Percentiles rank a stretch among this genome's conserved stretches.
These are phyloP conservation scores for Podarcis cretensis DNA, from an alignment of 2,113 vertebrate species.

Conservation along the genomic window DNA sequence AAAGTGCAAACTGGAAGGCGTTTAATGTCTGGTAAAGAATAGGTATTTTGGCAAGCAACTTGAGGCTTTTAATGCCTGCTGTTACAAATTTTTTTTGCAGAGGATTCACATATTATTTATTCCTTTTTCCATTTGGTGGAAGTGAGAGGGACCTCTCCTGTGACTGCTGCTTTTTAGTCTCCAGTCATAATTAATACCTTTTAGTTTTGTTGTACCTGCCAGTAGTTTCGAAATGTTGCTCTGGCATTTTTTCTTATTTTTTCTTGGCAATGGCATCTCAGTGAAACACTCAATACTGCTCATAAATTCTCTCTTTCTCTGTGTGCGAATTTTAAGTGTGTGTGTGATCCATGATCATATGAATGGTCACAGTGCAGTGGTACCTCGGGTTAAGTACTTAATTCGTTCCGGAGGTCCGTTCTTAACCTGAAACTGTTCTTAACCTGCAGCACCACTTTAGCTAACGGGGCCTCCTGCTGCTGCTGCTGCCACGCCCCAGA, in stretches of 20 bases:
- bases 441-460: no score
- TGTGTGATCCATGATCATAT: background rate
- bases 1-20: background rate
- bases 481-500: no score
- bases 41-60: background rate
- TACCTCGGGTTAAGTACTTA: no score
- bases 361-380: background rate
- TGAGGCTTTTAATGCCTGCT: background rate
- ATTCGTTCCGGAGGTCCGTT: no score
- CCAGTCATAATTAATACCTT: background rate
- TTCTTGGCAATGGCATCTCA: background rate
- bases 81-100: background rate
- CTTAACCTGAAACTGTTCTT: no score
- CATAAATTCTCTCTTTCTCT: background rate
- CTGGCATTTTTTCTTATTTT: background rate
- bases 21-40: background rate
- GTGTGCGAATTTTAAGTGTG: background rate
- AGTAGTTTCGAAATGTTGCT: background rate
- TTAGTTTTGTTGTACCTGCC: constrained; percentile 8
- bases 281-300: background rate
- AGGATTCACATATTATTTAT: background rate
- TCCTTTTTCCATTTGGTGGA: background rate
- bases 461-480: no score
- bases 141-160: background rate
- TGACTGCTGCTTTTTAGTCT: background rate